These are phyloP conservation scores for Drosophila murphyi DNA, from an alignment of 1,140 invertebrate species.

Conservation along the genomic window DNA sequence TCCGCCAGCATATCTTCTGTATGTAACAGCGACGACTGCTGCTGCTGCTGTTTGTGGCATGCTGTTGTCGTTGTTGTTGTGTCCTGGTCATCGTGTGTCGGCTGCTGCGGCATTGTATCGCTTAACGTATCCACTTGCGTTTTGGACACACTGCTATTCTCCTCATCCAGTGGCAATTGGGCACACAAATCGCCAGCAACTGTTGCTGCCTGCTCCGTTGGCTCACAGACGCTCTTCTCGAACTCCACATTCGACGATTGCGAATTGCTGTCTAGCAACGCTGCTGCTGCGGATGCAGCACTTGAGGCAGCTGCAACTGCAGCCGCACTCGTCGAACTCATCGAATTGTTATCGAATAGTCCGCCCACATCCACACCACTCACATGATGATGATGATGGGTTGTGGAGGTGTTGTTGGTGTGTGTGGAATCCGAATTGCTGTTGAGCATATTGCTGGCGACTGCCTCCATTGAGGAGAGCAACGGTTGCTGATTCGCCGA, in stretches of 20 bases:
- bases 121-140: slow-evolving; percentile 35
- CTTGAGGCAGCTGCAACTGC: slow-evolving; percentile 64
- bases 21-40: slow-evolving; percentile 31
- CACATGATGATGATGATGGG: slow-evolving; percentile 27
- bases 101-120: slow-evolving; percentile 41
- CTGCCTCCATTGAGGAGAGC: slow-evolving; percentile 60
- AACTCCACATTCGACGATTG: slow-evolving; percentile 74
- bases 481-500: slow-evolving; percentile 65
- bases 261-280: slow-evolving; percentile 77
- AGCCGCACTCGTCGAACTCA: slow-evolving; percentile 77
- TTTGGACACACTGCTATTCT: slow-evolving; percentile 64
- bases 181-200: slow-evolving; percentile 38
- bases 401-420: slow-evolving; percentile 36
- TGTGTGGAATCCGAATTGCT: slow-evolving; percentile 71
- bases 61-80: slow-evolving; percentile 3
- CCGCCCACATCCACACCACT: slow-evolving; percentile 57
- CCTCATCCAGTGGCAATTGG: slow-evolving; percentile 62
- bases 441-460: slow-evolving; percentile 51
- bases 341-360: slow-evolving; percentile 79
- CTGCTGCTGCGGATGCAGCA: slow-evolving; percentile 70
- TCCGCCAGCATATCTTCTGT: slow-evolving; percentile 52
- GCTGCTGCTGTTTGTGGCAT: slow-evolving; percentile 23
- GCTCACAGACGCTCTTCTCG: slow-evolving; percentile 55
- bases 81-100: slow-evolving; percentile 21
- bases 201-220: slow-evolving; percentile 8